Evolutionary conservation across 2,797 vertebrate species (phyloP).

Genomic region (Sebastes melanostomus): DNA sequence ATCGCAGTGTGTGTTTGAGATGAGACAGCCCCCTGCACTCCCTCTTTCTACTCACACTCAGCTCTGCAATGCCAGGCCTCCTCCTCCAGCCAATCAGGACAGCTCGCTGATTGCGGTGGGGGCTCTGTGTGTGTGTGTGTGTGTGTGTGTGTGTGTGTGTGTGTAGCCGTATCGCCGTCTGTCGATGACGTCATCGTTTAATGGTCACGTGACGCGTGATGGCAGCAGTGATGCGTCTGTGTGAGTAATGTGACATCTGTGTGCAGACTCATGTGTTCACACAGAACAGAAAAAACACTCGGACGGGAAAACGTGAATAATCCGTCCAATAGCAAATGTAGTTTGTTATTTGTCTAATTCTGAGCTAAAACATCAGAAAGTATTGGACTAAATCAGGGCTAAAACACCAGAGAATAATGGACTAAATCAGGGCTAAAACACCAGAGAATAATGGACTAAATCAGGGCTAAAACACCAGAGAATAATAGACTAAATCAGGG

Average conservation of each 20-base stretch:
- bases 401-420: too few species aligned
- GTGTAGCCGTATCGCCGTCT: slow-evolving; percentile 1
- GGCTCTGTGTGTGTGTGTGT: neutral
- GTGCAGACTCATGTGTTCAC: neutral
- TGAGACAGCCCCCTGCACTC: slow-evolving; percentile 1
- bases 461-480: neutral
- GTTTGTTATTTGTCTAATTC: neutral
- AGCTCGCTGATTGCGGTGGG: neutral
- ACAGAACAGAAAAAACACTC: neutral
- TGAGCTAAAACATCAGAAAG: neutral
- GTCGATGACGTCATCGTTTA: slow-evolving; percentile 55
- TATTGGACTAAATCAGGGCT: neutral
- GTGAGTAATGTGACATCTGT: neutral
- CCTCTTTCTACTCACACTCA: slow-evolving; percentile 5
- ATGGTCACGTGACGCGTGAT: slow-evolving; percentile 31
- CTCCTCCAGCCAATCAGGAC: slow-evolving; percentile 60
- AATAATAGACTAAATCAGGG: neutral
- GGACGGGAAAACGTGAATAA: too few species aligned
- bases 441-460: neutral
- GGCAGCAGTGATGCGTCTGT: neutral
- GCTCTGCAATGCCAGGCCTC: slow-evolving; percentile 37
- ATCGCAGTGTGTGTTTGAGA: neutral
- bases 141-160: neutral
- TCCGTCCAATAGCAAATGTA: neutral
- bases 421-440: neutral